Base-by-base conservation (phyloP, 2,113 vertebrate genomes). In the Gallinago undulata region DNA sequence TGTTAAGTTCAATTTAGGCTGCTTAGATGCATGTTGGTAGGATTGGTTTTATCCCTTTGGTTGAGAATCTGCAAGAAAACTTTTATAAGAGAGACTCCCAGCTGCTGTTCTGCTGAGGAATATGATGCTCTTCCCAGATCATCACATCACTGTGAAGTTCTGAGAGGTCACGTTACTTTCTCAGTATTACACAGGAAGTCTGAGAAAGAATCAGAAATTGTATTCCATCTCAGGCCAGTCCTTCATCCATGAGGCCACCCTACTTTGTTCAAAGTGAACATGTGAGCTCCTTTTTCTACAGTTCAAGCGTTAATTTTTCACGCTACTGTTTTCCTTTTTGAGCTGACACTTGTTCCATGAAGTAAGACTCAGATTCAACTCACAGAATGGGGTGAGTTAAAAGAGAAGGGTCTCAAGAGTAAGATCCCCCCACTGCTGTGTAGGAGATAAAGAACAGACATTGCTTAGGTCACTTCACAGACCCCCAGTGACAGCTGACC, bases 141-240 rank as follows among this genome's bases (percentile, higher is more conserved):
- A 35, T n/a, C 1, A 0, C 67, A 27, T 47, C 47, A 21, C 47
- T 47, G 47, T 47, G 47, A 47, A 0, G 0, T 30, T 28, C 31
- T 7, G 6, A 75, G 43, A 79, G 48, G 28, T 57, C 75, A 66
- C 3, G 0, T 16, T 55, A 37, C 30, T 39, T 45, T 55, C 35
- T 66, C 27, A 25, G 28, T 16, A 43, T 37, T n/a, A 43, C 33
- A 55, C 8, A 39, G 23, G 7, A 35, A 70, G n/a, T 4, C n/a
- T 60, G 39, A 60, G 64, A 60, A 84, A 62, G 35, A 86, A 47
- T 23, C 28, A 45, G 24, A 35, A 66, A 24, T 8, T 35, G 18
- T 35, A 23, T 1, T 35, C 24, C 17, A 19, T 22, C 30, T 59
- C 74, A 55, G n/a, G 9, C 19, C 18, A 41, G 28, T 33, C 76